Base-by-base conservation (phyloP, 2,797 vertebrate genomes). In the Carapus acus region DNA sequence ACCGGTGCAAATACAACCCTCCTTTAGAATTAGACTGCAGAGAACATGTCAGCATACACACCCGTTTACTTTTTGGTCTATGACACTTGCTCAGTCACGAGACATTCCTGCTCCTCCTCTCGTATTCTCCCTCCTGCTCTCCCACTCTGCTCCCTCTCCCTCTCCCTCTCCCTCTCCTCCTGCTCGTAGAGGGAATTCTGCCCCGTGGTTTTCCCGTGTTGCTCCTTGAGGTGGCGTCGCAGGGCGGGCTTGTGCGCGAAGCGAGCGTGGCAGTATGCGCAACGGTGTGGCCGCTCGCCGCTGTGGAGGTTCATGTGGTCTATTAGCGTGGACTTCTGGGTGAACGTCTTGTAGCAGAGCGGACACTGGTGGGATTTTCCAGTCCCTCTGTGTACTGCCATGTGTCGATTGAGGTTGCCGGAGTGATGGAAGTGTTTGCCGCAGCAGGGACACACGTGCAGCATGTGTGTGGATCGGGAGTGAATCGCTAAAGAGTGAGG, bases 231-330 rank as follows among this genome's bases (percentile, higher is more conserved):
- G 74, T 97, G 94, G 5, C 94, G 91, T 8, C 94, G 78, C 21
- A 97, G 83, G 8, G 94, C 94, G 0, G 94, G 94, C 58, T 96
- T 97, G 88, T 97, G 94, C 6, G 94, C 94, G 3, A 97, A 97
- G 62, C 94, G 88, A 4, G 94, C 93, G 6, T 93, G 88, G 61
- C 94, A 97, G 82, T 96, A 96, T 2, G 91, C 91, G 48, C 94
- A 97, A 39, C 88, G 87, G 58, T 97, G 93, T 0, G 94, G 94
- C 38, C 93, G 76, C 34, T 92, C 91, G 0, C 94, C 94, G 0
- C 93, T 95, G 84, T 97, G 94, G 40, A 97, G 91, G 85, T 97
- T 97, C 89, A 97, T 91, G 88, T 97, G 94, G 76, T 96, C 94
- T 27, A 92, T 93, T 29, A 97, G 89, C 0, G 94, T 95, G 45